Evolutionary conservation across 2,888 invertebrate genomes (phyloP).

Genomic region (Cerceris ruficornis): DNA sequence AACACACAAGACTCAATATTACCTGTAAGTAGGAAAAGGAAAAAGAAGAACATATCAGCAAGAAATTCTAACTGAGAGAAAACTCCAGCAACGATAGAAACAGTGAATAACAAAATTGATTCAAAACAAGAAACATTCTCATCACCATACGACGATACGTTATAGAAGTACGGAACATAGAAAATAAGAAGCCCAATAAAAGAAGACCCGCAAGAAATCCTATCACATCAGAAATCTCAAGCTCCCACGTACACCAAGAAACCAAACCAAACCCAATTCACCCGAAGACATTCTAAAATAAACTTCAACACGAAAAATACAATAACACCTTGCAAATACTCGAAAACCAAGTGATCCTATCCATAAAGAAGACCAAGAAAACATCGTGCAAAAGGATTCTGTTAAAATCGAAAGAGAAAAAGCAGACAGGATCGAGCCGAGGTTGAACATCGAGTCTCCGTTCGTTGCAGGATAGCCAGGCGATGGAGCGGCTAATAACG

Average conservation of each 20-base stretch:
- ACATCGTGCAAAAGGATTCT: background rate
- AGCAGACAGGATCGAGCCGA: background rate
- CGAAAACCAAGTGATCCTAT: no score
- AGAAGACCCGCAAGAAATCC: background rate
- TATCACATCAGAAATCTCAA: no score
- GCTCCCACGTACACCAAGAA: no score
- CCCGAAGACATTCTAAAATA: no score
- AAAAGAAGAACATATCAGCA: no score
- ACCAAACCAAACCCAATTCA: no score
- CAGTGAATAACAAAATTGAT: background rate
- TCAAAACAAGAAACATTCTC: no score
- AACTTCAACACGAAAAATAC: background rate
- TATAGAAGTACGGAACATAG: background rate
- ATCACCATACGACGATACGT: background rate
- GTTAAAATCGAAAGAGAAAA: constrained; percentile 1
- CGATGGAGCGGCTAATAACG: constrained; percentile 77
- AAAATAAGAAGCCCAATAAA: background rate
- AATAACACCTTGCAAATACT: no score
- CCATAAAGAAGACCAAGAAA: background rate
- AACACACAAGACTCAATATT: no score
- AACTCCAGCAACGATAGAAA: background rate
- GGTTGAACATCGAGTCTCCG: constrained; percentile 13
- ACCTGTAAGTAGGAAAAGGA: no score
- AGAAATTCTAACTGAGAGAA: background rate
- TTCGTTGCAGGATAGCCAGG: constrained; percentile 50